Base-by-base conservation (phyloP, 1,140 invertebrate genomes). In the Meloidogyne hapla region DNA sequence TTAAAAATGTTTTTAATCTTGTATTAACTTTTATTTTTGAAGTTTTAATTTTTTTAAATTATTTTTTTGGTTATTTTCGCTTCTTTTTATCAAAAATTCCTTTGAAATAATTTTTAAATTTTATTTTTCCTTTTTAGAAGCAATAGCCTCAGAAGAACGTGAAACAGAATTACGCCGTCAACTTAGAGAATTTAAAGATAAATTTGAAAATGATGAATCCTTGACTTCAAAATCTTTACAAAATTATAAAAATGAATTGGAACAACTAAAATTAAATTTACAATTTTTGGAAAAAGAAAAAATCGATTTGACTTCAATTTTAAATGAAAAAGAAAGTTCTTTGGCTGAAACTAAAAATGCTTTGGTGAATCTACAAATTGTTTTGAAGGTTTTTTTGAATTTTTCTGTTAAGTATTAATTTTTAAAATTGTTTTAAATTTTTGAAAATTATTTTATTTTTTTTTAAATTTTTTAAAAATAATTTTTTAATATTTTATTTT, bases 121-220 rank as follows among this genome's bases (percentile, higher is more conserved):
- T 73, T n/a, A 56, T 10, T 56, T n/a, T 15, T 0, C 62, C 21
- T 10, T 45, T 72, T 62, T 38, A 73, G 78, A 79, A 38, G 78
- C 78, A 62, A 75, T 79, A 21, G 67, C 78, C 23, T 45, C 78
- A 25, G 78, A 79, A 61, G 78, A 79, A 23, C 67, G 78, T 13
- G 78, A 79, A 69, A 71, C 70, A 13, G 68, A 80, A 21, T 61
- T 79, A 21, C 78, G 78, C 5, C n/a, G 33, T 33, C 76, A 79
- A 69, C 79, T 79, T 18, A 28, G 78, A 18, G 12, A 45, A 62
- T 62, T 79, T 10, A 67, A 70, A 69, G 38, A 76, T 26, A 75
- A 77, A 38, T 76, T 56, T 18, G 48, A 25, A 13, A 74, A 10
- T 10, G 42, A 68, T 42, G 64, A 40, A n/a, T 67, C 28, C 23